Percentiles rank a stretch among this genome's conserved stretches.
These are phyloP conservation scores for Epinephelus cyanopodus DNA, from an alignment of 2,113 vertebrate species.

Conservation along the genomic window DNA sequence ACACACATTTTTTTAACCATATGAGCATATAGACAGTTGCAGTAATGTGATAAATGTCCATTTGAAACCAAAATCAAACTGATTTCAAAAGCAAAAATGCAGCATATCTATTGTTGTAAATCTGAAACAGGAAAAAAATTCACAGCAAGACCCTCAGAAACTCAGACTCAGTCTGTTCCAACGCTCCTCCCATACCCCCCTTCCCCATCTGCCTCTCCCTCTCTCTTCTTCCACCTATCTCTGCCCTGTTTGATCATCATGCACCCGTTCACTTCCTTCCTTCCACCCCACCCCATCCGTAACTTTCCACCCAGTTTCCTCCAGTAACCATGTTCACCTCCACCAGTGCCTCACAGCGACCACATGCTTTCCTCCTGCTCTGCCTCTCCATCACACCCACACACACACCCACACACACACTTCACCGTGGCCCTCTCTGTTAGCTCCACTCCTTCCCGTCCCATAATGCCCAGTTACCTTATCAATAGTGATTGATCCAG, in stretches of 20 bases:
- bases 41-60: not conserved
- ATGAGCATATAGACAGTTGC: not conserved
- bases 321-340: slow-evolving; percentile 14
- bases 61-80: not conserved
- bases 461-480: slow-evolving; percentile 67
- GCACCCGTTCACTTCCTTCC: slow-evolving; percentile 48
- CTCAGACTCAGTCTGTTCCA: slow-evolving; percentile 6
- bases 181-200: slow-evolving; percentile 66
- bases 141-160: slow-evolving; percentile 33
- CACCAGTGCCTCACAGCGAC: slow-evolving; percentile 16
- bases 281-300: slow-evolving; percentile 7
- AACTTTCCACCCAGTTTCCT: slow-evolving; percentile 56
- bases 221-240: slow-evolving; percentile 41
- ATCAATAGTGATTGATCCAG: slow-evolving; percentile 67
- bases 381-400: slow-evolving; percentile 16
- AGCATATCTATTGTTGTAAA: not conserved
- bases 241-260: slow-evolving; percentile 43
- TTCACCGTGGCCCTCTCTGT: slow-evolving; percentile 27
- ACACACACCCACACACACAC: slow-evolving; percentile 22
- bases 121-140: not conserved
- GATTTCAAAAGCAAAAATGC: no score
- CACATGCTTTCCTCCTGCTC: slow-evolving; percentile 9
- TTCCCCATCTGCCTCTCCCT: slow-evolving; percentile 46
- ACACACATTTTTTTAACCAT: not conserved
- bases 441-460: not conserved